Base-by-base conservation (phyloP, 2,888 invertebrate species). In the Drosophila macrospina region DNA sequence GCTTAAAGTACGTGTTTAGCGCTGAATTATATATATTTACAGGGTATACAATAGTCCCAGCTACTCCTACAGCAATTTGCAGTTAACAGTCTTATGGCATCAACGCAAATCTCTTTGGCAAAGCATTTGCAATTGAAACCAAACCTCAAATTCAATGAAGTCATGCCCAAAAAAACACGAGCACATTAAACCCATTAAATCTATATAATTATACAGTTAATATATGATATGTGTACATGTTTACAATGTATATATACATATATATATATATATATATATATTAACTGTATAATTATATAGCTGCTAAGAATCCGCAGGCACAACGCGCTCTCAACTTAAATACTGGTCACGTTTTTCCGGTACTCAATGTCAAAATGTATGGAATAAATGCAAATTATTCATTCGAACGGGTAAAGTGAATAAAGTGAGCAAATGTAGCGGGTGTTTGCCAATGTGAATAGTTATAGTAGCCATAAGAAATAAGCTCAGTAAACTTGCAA, bases 281-380 rank as follows among this genome's bases (percentile, higher is more conserved):
- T n/a, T n/a, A n/a, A n/a, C n/a, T 51, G 47, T 56, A 50, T 34
- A 44, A 61, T 64, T 36, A 55, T 41, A 37, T 28, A 39, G 44
- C 34, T 37, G 11, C 51, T 55, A 64, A 28, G 59, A 76, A 55
- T 56, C 34, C 50, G 30, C 48, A 32, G 42, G 47, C 41, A 61
- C 66, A 26, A 37, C 13, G 13, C 37, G 26, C 1, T 44, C 51
- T 34, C 28, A 54, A 64, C 60, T 52, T 8, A 71, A 78, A 81
- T 77, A 74, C 80, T 61, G 63, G 76, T 86, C 86, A 86, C 89
- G 87, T 77, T 87, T 87, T 73, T 88, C 86, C 80, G 85, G 80
- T 77, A 63, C 52, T 69, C 74, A 70, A 63, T 70, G 78, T 70
- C 61, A 69, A 68, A 71, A 68, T 42, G n/a, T 20, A 55, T 67